These are phyloP conservation scores for Thomomys bottae DNA, from an alignment of 2,113 vertebrate species.

Conservation along the genomic window DNA sequence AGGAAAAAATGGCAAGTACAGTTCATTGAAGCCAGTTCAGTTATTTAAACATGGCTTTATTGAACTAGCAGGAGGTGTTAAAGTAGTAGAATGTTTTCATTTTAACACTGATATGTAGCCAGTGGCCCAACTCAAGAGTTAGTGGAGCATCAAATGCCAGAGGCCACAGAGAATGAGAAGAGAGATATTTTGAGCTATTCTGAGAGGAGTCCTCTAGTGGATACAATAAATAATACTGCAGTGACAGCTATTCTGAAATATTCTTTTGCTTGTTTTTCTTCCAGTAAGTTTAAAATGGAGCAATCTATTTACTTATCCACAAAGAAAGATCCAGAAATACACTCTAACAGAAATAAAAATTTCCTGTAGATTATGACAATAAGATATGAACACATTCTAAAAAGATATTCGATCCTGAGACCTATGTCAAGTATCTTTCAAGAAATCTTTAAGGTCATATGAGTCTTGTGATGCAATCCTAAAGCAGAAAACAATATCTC, in stretches of 20 bases:
- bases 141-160: slow-evolving; percentile 71
- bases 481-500: slow-evolving; percentile 2
- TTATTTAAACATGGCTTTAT: slow-evolving; percentile 88
- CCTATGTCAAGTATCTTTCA: background rate
- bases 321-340: background rate
- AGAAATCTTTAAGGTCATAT: background rate
- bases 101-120: slow-evolving; percentile 74
- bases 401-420: background rate
- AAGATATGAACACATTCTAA: slow-evolving; percentile 9
- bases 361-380: background rate
- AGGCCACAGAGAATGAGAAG: slow-evolving; percentile 63
- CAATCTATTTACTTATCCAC: slow-evolving; percentile 23
- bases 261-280: slow-evolving; percentile 58
- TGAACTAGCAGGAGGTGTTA: slow-evolving; percentile 85
- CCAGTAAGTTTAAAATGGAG: slow-evolving; percentile 54
- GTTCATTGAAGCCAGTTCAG: slow-evolving; percentile 86
- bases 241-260: slow-evolving; percentile 59
- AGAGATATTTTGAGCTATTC: slow-evolving; percentile 56
- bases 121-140: slow-evolving; percentile 69
- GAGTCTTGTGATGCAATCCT: background rate
- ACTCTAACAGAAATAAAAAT: slow-evolving; percentile 43
- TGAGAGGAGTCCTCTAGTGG: slow-evolving; percentile 62
- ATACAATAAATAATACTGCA: slow-evolving; percentile 50
- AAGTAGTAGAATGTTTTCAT: slow-evolving; percentile 80
- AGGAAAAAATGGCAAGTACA: slow-evolving; percentile 87